Evolutionary conservation across 2,888 invertebrate genomes (phyloP).

Genomic region (Andrena dorsata): DNA sequence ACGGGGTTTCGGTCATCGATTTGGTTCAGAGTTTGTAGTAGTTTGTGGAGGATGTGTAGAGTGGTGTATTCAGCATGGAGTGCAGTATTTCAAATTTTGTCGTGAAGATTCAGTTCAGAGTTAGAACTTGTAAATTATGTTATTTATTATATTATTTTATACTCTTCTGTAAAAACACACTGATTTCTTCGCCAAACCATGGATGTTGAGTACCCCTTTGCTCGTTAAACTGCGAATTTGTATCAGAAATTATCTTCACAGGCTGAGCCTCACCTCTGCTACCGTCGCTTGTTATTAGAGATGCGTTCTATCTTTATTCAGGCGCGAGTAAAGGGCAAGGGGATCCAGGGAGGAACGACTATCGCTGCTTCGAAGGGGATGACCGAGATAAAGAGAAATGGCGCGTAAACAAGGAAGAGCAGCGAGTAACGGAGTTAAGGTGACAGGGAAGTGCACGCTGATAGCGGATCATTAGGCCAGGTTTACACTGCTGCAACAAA

Average conservation of each 20-base stretch:
- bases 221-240: constrained; percentile 24
- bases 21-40: too few relatives aligned
- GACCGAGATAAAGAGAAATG: constrained; percentile 39
- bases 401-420: constrained; percentile 44
- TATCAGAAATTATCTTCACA: not conserved
- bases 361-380: constrained; percentile 26
- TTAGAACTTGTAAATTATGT: too few relatives aligned
- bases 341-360: not conserved
- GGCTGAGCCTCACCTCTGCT: constrained; percentile 42
- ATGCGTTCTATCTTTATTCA: constrained; percentile 43
- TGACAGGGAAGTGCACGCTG: constrained; percentile 23
- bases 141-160: too few relatives aligned
- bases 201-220: not conserved
- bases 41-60: too few relatives aligned
- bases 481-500: not conserved
- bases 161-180: not conserved
- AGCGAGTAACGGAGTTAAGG: constrained; percentile 42
- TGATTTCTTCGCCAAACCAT: not conserved
- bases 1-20: too few relatives aligned
- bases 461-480: constrained; percentile 9
- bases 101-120: too few relatives aligned
- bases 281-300: constrained; percentile 29
- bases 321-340: not conserved
- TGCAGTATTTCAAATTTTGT: too few relatives aligned
- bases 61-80: too few relatives aligned